Percentiles rank a stretch among this genome's conserved stretches.
phyloP scores from a whole-genome alignment of 2,888 invertebrate genomes.

The Nephrotoma appendiculata region DNA sequence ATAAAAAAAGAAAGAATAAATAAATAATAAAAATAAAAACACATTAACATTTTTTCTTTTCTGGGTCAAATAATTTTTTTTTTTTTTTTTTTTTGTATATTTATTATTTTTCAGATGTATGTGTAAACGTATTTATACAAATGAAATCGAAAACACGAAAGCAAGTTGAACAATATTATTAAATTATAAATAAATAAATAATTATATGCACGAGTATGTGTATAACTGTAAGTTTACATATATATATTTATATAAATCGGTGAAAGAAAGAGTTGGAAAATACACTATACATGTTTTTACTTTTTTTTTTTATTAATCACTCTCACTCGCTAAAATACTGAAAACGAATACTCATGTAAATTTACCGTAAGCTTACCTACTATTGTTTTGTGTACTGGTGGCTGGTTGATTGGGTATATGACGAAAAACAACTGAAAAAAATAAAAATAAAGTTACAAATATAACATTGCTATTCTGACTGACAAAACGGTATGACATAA shows the following conservation, averaged over 20 bases:
- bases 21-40: not conserved
- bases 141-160: constrained; percentile 4
- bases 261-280: not conserved
- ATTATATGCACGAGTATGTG: not conserved
- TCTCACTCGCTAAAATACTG: not conserved
- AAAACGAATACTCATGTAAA: not conserved
- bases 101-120: not conserved
- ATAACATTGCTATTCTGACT: constrained; percentile 2
- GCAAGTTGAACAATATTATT: not conserved
- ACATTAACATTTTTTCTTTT: not conserved
- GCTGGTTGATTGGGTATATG: not conserved
- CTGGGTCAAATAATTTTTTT: constrained; percentile 2
- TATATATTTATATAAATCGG: not conserved
- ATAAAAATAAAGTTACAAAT: not conserved
- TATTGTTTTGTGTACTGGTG: not conserved
- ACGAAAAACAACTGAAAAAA: not conserved
- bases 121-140: not conserved
- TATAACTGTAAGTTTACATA: not conserved
- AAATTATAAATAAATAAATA: not conserved
- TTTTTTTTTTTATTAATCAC: not conserved
- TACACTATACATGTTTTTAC: not conserved
- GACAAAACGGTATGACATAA: constrained; percentile 1
- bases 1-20: not conserved
- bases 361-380: not conserved
- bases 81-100: not conserved